Conservation (phyloP, 2,113 vertebrate genomes). For the Elaphurus davidianus region DNA sequence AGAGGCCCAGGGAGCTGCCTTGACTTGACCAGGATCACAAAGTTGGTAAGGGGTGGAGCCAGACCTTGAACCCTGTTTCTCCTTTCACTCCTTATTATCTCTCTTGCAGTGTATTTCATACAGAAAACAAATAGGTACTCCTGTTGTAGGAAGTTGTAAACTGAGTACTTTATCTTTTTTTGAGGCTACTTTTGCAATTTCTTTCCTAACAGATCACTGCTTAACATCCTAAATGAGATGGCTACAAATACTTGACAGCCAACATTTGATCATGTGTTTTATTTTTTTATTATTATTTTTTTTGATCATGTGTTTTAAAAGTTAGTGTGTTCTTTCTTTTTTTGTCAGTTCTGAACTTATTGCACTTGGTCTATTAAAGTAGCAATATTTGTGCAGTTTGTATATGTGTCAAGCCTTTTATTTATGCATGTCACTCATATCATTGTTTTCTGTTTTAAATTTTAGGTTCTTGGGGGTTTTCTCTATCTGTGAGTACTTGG, state of each 20-base stretch:
- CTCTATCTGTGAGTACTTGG: slow-evolving; percentile 67
- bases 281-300: too few relatives aligned
- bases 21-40: not conserved
- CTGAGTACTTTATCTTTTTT: slow-evolving; percentile 16
- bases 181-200: slow-evolving; percentile 7
- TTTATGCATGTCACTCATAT: slow-evolving; percentile 58
- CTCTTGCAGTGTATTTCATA: not conserved
- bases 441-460: slow-evolving; percentile 70
- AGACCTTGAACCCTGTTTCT: not conserved
- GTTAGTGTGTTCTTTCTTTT: not conserved
- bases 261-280: not conserved
- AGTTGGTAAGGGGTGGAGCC: not conserved
- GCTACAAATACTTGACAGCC: slow-evolving; percentile 3
- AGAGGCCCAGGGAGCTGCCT: not conserved
- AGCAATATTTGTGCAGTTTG: slow-evolving; percentile 38
- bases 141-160: not conserved
- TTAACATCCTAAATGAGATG: slow-evolving; percentile 11
- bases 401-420: slow-evolving; percentile 46
- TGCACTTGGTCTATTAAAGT: slow-evolving; percentile 44
- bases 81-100: not conserved
- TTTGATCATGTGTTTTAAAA: not conserved
- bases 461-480: slow-evolving; percentile 70
- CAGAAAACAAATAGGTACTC: not conserved
- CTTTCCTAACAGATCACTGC: not conserved
- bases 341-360: slow-evolving; percentile 32